phyloP scores from a whole-genome alignment of 2,888 invertebrate genomes.

The Ceramica pisi region DNA sequence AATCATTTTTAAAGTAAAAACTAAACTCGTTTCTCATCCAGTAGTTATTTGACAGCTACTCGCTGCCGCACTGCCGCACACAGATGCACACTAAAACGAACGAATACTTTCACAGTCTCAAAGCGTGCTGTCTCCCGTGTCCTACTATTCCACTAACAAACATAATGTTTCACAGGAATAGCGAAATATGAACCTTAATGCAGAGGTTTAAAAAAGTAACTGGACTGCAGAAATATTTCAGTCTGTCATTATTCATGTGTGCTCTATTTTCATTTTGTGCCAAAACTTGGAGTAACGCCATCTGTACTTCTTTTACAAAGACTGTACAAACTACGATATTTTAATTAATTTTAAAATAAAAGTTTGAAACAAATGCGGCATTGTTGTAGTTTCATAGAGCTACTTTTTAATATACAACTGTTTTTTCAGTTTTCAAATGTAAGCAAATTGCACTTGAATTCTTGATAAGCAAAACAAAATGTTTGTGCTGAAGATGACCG shows the following conservation, averaged over 20 bases:
- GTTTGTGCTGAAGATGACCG: background rate
- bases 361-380: background rate
- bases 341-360: background rate
- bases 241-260: slow-evolving; percentile 29
- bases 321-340: background rate
- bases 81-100: slow-evolving; percentile 43
- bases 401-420: too few species aligned
- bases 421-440: too few species aligned
- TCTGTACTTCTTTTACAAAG: slow-evolving; percentile 54
- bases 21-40: slow-evolving; percentile 74
- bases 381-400: background rate
- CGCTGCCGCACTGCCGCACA: slow-evolving; percentile 76
- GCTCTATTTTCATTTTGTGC: slow-evolving; percentile 5
- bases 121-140: slow-evolving; percentile 28
- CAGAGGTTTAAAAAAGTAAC: slow-evolving; percentile 6
- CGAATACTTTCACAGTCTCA: too few species aligned
- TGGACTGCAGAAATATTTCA: slow-evolving; percentile 13
- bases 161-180: background rate
- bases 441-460: too few species aligned
- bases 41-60: slow-evolving; percentile 84
- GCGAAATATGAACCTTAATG: slow-evolving; percentile 41
- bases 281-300: slow-evolving; percentile 61
- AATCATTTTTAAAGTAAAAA: slow-evolving; percentile 80
- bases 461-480: too few species aligned
- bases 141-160: slow-evolving; percentile 30